Base-by-base conservation (phyloP, 2,888 invertebrate genomes). In the Agrochola circellaris region DNA sequence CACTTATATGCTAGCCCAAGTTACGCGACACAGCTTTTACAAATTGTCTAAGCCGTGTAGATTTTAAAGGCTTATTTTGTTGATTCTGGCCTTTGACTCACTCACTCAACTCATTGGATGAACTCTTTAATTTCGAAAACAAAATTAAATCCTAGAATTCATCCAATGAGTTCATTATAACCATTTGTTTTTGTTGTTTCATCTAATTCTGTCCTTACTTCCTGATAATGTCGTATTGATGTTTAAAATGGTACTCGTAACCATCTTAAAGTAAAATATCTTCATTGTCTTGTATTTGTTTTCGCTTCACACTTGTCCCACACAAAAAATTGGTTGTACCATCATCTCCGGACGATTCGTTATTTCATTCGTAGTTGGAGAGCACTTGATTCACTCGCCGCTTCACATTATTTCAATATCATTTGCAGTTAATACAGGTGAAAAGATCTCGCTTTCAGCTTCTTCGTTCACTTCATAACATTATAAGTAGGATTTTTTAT, bases 381-480 rank as follows among this genome's bases (percentile, higher is more conserved):
- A 75, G 83, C 81, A 87, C 91, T 91, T 89, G 87, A 91, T 89
- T 89, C 88, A 77, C 76, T 84, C 76, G 65, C 74, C 42, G 56
- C 38, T 82, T 73, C 80, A 72, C 71, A 82, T 84, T 84, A 86
- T 82, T 85, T 76, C 73, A 85, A 82, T 81, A 80, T 78, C 62
- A 77, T 79, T 80, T 80, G 62, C 51, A 62, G 73, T 51, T 74
- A 60, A 73, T 67, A 58, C 56, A 79, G 60, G 72, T 81, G 68
- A 62, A 85, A 82, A 66, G 7, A 74, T 62, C 48, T 51, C 26
- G 34, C 30, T 68, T 69, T 69, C 34, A 30, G 45, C 61, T 61
- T 20, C 42, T 30, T 56, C 26, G 6, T 51, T 17, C n/a, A 23
- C 30, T 62, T 64, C 9, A 34, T 7, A 42, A 42, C 2, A 42